phyloP scores from a whole-genome alignment of 1,140 invertebrate genomes.

The Holotrichia oblita region DNA sequence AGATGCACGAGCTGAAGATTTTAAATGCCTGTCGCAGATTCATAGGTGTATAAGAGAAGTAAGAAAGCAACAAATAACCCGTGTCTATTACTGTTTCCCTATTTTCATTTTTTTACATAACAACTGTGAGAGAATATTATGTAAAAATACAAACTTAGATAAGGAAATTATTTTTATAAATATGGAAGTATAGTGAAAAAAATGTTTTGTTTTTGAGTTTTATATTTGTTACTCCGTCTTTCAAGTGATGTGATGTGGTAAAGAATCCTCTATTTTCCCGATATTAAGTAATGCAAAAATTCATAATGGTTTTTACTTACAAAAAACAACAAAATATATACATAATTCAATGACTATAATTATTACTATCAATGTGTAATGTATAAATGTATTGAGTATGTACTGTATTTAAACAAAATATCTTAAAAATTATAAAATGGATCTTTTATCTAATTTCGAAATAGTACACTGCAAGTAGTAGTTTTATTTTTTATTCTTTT shows the following conservation, averaged over 20 bases:
- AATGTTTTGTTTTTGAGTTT: conserved; percentile 36
- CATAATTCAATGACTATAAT: background rate
- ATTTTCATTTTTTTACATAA: conserved; percentile 21
- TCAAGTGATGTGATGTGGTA: conserved; percentile 25
- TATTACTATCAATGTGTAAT: background rate
- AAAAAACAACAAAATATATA: background rate
- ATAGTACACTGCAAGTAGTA: conserved; percentile 25
- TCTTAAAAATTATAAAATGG: conserved; percentile 16
- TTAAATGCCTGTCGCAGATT: conserved; percentile 48
- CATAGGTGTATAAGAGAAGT: conserved; percentile 25
- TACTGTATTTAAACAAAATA: background rate
- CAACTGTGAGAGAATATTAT: conserved; percentile 28
- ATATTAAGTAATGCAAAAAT: conserved; percentile 4
- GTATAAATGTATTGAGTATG: background rate
- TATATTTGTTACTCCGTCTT: conserved; percentile 32
- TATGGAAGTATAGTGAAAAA: conserved; percentile 32
- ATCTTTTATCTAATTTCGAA: conserved; percentile 14
- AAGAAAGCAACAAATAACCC: conserved; percentile 22
- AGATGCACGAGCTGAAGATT: conserved; percentile 43
- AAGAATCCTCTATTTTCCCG: conserved; percentile 27
- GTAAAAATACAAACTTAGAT: conserved; percentile 33
- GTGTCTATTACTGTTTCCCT: conserved; percentile 29
- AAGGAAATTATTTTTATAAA: conserved; percentile 36
- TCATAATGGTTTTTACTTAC: conserved; percentile 11
- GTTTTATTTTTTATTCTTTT: conserved; percentile 9